Conservation (phyloP, 2,797 vertebrate genomes). For the Leuciscus waleckii region DNA sequence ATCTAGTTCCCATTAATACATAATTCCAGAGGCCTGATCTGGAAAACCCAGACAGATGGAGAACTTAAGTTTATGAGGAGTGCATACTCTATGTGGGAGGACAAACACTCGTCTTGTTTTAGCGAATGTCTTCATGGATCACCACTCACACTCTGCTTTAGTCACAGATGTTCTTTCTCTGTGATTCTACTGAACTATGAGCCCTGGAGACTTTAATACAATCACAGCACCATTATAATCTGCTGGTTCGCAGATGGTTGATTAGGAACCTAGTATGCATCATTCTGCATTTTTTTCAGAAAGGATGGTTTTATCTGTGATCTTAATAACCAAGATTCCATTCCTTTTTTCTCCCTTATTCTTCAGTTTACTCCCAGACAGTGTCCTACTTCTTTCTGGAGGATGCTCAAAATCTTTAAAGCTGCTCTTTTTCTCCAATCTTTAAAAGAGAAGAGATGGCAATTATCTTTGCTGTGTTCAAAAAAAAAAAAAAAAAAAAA, state of each 20-base stretch:
- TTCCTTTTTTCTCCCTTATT: slow-evolving; percentile 9
- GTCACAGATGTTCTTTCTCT: background rate
- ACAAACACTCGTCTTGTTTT: slow-evolving; percentile 12
- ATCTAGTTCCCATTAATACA: slow-evolving; percentile 27
- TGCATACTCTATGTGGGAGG: slow-evolving; percentile 6
- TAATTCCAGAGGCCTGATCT: slow-evolving; percentile 12
- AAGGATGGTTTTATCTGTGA: slow-evolving; percentile 26
- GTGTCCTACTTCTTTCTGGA: slow-evolving; percentile 18
- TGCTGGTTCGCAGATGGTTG: slow-evolving; percentile 11
- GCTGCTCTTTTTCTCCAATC: background rate
- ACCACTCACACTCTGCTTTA: slow-evolving; percentile 11
- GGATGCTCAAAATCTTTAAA: slow-evolving; percentile 21
- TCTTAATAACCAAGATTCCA: slow-evolving; percentile 22
- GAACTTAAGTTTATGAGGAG: slow-evolving; percentile 11
- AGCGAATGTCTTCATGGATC: background rate
- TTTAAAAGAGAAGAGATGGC: slow-evolving; percentile 16
- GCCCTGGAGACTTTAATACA: slow-evolving; percentile 28
- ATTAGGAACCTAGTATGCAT: slow-evolving; percentile 3
- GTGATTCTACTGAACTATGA: background rate
- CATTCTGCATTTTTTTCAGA: background rate
- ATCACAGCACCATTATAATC: slow-evolving; percentile 22
- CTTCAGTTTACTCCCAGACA: slow-evolving; percentile 2
- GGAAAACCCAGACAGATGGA: slow-evolving; percentile 27
- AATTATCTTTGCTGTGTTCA: slow-evolving; percentile 11
- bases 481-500: background rate